Conservation (phyloP, 2,113 vertebrate genomes). For the Terrapene triunguis region DNA sequence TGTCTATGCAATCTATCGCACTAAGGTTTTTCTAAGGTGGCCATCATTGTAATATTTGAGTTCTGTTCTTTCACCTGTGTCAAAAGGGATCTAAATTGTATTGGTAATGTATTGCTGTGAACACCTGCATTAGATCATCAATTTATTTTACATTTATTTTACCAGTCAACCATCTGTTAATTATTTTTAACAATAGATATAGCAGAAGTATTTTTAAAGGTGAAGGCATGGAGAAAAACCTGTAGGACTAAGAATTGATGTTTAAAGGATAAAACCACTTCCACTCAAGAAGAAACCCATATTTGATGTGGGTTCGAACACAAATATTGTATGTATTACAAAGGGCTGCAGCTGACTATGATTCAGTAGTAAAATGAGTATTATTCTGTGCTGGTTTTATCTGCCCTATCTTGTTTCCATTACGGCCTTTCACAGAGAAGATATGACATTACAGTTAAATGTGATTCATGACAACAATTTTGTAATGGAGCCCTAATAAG, state of each 20-base stretch:
- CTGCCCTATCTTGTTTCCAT: not conserved
- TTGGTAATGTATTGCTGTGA: not conserved
- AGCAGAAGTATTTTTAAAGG: not conserved
- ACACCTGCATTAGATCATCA: not conserved
- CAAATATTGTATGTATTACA: not conserved
- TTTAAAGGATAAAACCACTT: not conserved
- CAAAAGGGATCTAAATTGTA: not conserved
- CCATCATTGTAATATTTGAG: not conserved
- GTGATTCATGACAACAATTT: conserved; percentile 26
- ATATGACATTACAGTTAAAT: not conserved
- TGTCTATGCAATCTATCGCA: not conserved
- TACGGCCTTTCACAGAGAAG: not conserved
- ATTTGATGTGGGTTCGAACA: rapidly evolving
- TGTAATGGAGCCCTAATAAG: conserved; percentile 6
- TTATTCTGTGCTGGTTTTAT: not conserved
- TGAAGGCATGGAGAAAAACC: not conserved
- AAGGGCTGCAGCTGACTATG: not conserved
- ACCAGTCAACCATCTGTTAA: not conserved
- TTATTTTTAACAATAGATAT: not conserved
- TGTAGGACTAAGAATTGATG: not conserved
- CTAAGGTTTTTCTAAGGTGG: not conserved
- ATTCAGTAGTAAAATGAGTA: conserved; percentile 7
- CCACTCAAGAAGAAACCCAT: not conserved
- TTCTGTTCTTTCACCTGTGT: not conserved
- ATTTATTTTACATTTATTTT: conserved; percentile 1